A percentile compares a stretch with the other conserved stretches of the same genome.
Conservation (phyloP, 2,797 vertebrate genomes). For the Selene dorsalis region DNA sequence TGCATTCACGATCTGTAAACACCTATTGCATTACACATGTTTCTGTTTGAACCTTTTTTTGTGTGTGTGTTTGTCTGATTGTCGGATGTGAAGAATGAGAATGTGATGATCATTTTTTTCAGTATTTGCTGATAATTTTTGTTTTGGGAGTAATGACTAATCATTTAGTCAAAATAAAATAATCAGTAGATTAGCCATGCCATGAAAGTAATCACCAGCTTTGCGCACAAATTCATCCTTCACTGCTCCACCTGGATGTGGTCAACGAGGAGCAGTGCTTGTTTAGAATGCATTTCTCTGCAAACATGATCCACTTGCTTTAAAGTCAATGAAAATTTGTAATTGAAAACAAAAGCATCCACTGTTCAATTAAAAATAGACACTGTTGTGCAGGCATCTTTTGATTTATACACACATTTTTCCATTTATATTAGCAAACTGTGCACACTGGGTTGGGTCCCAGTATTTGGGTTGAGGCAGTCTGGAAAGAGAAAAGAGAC, state of each 20-base stretch:
- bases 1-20: not conserved
- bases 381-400: too few relatives aligned
- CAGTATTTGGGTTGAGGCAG: too few relatives aligned
- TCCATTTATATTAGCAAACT: too few relatives aligned
- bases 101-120: not conserved
- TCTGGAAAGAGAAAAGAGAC: too few relatives aligned
- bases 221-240: not conserved
- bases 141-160: not conserved
- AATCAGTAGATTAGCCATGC: slow-evolving; percentile 3
- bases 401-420: too few relatives aligned
- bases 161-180: not conserved
- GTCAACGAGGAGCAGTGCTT: not conserved
- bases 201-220: not conserved
- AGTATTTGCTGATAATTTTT: not conserved
- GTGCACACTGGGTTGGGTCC: too few relatives aligned
- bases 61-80: too few relatives aligned
- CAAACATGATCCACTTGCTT: not conserved
- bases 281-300: not conserved
- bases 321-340: not conserved
- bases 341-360: not conserved
- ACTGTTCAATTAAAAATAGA: too few relatives aligned
- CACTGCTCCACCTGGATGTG: not conserved
- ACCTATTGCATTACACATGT: too few relatives aligned
- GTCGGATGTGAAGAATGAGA: not conserved
- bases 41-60: too few relatives aligned